Conservation (phyloP, 2,113 vertebrate species). For the Rhinolophus ferrumequinum region DNA sequence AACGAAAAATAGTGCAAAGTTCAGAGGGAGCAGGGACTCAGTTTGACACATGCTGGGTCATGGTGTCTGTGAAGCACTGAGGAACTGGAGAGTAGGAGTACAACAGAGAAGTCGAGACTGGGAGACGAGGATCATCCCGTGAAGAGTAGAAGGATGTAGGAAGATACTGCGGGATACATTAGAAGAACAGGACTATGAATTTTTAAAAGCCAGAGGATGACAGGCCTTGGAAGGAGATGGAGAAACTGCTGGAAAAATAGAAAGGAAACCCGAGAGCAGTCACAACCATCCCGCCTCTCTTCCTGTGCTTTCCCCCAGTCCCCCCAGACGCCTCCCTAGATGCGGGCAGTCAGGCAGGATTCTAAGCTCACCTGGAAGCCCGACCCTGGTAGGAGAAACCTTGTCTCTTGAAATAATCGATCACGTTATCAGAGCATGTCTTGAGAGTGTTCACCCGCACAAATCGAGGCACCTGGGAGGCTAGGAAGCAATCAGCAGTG, state of each 20-base stretch:
- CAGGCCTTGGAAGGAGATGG: background rate
- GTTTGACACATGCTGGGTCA: background rate
- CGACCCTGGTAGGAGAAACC: constrained; percentile 91
- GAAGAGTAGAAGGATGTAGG: background rate
- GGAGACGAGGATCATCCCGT: background rate
- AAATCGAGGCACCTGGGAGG: constrained; percentile 89
- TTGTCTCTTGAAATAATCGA: constrained; percentile 95
- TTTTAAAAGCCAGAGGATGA: background rate
- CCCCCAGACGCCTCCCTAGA: background rate
- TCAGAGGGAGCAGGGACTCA: background rate
- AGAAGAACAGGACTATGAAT: background rate
- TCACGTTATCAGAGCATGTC: constrained; percentile 87
- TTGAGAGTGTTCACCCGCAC: constrained; percentile 94
- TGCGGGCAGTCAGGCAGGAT: background rate
- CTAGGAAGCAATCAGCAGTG: constrained; percentile 65
- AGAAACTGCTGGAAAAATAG: background rate
- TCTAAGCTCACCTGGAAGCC: constrained; percentile 83
- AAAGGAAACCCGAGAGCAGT: background rate
- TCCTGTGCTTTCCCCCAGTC: background rate
- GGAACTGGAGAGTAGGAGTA: background rate
- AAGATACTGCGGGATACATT: background rate
- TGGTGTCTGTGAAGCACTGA: background rate
- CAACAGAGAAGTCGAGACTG: background rate
- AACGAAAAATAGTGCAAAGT: background rate
- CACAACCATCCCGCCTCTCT: background rate